Percentiles rank a stretch among this genome's conserved stretches.
phyloP scores from a whole-genome alignment of 2,113 vertebrate genomes.

The Romanogobio albipinnatus region DNA sequence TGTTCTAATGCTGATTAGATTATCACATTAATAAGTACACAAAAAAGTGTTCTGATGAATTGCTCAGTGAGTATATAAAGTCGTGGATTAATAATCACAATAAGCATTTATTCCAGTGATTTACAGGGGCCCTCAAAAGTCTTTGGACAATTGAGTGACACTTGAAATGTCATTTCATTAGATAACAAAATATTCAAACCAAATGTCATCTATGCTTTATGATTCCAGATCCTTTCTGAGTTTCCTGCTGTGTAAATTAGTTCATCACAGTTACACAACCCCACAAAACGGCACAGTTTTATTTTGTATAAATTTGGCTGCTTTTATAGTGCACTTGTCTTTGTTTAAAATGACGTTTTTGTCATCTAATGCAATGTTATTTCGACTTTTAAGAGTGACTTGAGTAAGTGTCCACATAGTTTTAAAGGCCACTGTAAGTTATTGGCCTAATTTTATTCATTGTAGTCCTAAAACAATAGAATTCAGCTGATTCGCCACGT shows the following conservation, averaged over 20 bases:
- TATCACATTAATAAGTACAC: neutral
- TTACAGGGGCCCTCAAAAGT: neutral
- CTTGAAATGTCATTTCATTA: neutral
- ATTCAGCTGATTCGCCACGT: neutral
- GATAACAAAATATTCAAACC: no score
- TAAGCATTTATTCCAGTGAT: neutral
- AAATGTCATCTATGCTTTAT: neutral
- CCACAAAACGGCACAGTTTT: neutral
- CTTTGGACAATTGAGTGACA: neutral
- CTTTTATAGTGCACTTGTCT: no score
- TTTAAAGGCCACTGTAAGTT: neutral
- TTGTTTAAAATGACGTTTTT: no score
- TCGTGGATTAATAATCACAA: neutral
- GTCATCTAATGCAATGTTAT: no score
- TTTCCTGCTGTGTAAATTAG: neutral
- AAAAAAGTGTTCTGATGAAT: neutral
- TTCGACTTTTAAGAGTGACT: neutral
- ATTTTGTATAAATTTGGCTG: no score
- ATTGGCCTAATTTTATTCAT: neutral
- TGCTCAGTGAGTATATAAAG: neutral
- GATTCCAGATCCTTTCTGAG: neutral
- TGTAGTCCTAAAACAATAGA: neutral
- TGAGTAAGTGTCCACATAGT: no score
- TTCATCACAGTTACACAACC: neutral
- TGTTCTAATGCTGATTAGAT: neutral